Conservation (phyloP, 2,113 vertebrate genomes). For the Puffinus mauretanicus region DNA sequence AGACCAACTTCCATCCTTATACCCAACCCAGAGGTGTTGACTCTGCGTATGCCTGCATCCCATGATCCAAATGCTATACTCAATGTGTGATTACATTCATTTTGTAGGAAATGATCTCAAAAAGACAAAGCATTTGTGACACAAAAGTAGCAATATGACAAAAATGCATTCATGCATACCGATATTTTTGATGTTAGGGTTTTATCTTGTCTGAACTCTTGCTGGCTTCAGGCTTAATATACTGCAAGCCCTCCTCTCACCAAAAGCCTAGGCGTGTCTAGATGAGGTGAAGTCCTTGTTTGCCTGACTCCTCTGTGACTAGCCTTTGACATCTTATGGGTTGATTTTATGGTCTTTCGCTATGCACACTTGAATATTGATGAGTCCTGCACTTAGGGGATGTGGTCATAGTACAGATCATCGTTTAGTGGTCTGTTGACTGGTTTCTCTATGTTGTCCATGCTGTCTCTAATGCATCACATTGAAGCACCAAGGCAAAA, state of each 20-base stretch:
- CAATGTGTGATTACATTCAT: background rate
- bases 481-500: background rate
- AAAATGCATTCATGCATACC: background rate
- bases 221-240: background rate
- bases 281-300: background rate
- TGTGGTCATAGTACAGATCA: background rate
- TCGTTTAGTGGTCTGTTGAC: background rate
- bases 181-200: background rate
- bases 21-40: background rate
- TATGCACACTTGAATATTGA: background rate
- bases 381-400: background rate
- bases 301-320: background rate
- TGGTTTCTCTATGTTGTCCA: background rate
- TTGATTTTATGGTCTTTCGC: background rate
- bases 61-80: background rate
- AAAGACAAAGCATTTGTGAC: background rate
- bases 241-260: background rate
- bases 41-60: background rate
- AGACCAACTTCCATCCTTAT: background rate
- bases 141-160: background rate
- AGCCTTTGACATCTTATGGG: background rate
- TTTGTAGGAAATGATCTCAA: background rate
- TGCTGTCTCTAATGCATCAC: background rate
- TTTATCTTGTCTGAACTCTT: constrained; percentile 24
- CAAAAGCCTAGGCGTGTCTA: background rate